Evolutionary conservation across 2,113 vertebrate genomes (phyloP), one percentile per base, ranked within the genome.

Genomic region (Ciconia boyciana): DNA sequence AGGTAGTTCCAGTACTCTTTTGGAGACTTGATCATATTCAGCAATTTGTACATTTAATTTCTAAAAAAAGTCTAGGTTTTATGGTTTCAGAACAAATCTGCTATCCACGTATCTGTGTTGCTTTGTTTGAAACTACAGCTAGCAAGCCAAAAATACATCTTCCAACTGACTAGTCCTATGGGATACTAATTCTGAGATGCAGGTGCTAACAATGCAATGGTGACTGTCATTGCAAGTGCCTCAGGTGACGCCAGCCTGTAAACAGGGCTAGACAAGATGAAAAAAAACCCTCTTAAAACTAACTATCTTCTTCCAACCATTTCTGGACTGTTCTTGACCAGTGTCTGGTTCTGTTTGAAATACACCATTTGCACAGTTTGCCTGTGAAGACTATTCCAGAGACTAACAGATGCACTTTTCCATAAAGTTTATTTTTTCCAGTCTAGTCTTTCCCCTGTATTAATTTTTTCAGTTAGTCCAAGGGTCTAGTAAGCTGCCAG

Each of bases 371-470:
- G 43, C 75, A 89, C 41, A 75, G 4, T 43, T 26, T 87, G 43
- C 46, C 39, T 65, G 16, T 87, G 52, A 91, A 68, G 41, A 34
- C 34, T 85, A 13, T 90, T 96, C 66, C 84, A 90, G 85, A 75
- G 16, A 74, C 54, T 70, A 92, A 70, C 79, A 80, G 93, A 93
- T 92, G 25, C 54, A 39, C n/a, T 94, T 96, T 96, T 91, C 93
- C 85, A 24, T 62, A 39, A 83, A 90, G 66, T 58, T 88, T 91
- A 31, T 76, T 90, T 90, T 96, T 95, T 86, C 93, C 85, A 90
- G 60, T 54, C 76, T 90, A 83, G 43, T 39, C 48, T 93, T 96
- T 86, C 18, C 62, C 34, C 32, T 54, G 25, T 34, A 46, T 70
- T 85, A 60, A 2, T 79, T 76, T 80, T 78, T 70, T 81, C 44